Conservation (phyloP, 2,888 invertebrate genomes). For the Hypomecis atomaria region DNA sequence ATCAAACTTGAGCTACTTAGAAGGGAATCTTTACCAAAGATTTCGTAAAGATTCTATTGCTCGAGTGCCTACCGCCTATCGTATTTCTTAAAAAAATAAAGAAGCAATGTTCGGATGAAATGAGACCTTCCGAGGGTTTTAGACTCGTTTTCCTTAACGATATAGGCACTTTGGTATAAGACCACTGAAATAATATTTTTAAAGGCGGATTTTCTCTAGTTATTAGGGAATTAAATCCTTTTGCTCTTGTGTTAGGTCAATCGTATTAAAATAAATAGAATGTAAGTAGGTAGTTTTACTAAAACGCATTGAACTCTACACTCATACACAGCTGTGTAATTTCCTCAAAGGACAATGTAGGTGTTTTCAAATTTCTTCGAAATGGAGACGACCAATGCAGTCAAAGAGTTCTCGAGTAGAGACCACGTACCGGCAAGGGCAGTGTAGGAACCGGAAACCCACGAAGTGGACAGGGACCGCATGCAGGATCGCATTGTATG, state of each 20-base stretch:
- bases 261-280: not conserved
- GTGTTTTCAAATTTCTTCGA: no score
- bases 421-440: no score
- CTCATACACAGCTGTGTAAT: no score
- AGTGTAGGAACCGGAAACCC: no score
- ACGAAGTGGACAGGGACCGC: no score
- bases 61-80: slow-evolving; percentile 8
- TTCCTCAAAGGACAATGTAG: no score
- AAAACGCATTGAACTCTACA: no score
- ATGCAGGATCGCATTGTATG: no score
- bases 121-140: slow-evolving; percentile 13
- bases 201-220: slow-evolving; percentile 7
- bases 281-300: not conserved
- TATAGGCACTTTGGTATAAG: slow-evolving; percentile 16
- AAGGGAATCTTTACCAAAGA: slow-evolving; percentile 6
- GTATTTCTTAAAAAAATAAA: slow-evolving; percentile 12
- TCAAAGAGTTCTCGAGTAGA: no score
- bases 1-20: slow-evolving; percentile 7
- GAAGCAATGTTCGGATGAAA: slow-evolving; percentile 16
- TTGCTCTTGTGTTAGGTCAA: not conserved
- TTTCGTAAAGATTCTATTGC: slow-evolving; percentile 10
- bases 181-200: slow-evolving; percentile 10
- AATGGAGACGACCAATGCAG: no score
- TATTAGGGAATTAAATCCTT: not conserved
- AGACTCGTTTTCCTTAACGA: slow-evolving; percentile 24